Percentiles rank a stretch among this genome's conserved stretches.
Conservation (phyloP, 2,113 vertebrate genomes). For the Neomonachus schauinslandi region DNA sequence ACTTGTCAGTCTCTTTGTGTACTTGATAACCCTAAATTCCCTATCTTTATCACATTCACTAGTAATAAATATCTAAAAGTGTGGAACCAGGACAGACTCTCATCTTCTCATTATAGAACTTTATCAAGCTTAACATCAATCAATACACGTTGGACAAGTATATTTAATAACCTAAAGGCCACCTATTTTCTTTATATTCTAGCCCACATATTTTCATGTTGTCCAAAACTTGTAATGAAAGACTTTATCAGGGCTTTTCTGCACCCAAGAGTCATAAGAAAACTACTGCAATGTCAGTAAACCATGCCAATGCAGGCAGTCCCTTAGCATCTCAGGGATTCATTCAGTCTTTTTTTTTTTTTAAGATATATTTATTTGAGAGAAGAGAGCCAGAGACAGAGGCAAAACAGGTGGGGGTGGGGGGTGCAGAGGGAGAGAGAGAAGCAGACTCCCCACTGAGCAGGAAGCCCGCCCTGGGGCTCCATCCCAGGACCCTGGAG, state of each 20-base stretch:
- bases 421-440: not conserved
- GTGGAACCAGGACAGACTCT: not conserved
- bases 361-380: not conserved
- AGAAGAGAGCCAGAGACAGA: not conserved
- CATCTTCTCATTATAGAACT: not conserved
- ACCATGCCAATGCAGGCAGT: not conserved
- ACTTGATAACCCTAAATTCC: not conserved
- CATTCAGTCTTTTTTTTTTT: not conserved
- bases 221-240: not conserved
- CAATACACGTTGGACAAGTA: not conserved
- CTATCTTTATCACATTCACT: not conserved
- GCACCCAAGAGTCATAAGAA: not conserved
- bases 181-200: not conserved
- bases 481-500: not conserved
- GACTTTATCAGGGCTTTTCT: not conserved
- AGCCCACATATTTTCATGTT: not conserved
- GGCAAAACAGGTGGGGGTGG: no score
- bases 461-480: not conserved
- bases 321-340: not conserved
- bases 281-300: not conserved
- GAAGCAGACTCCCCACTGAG: not conserved
- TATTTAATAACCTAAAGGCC: not conserved
- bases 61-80: conserved; percentile 24
- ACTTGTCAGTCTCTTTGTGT: not conserved
- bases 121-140: not conserved